Percentiles rank a stretch among this genome's conserved stretches.
These are phyloP conservation scores for Erpetoichthys calabaricus DNA, from an alignment of 2,797 vertebrate genomes.

Conservation along the genomic window DNA sequence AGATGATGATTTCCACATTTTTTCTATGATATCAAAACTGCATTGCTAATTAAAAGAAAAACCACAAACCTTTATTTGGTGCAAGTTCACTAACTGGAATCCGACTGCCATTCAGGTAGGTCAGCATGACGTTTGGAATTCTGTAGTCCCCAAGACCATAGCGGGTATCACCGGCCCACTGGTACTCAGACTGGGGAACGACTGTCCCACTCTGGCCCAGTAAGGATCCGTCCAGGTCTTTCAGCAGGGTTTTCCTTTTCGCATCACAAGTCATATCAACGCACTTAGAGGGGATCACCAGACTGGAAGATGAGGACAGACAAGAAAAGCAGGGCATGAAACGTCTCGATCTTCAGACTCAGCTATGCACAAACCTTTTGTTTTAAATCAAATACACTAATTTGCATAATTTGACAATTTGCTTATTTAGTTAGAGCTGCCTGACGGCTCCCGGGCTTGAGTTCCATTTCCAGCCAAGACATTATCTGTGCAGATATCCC, in stretches of 20 bases:
- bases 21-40: no score
- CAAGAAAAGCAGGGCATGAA: no score
- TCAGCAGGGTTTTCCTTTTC: conserved; percentile 67
- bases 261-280: conserved; percentile 80
- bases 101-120: conserved; percentile 53
- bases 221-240: conserved; percentile 67
- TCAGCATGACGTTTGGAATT: conserved; percentile 66
- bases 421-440: no score
- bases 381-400: no score
- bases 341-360: neutral
- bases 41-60: neutral
- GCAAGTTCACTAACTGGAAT: conserved; percentile 58
- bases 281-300: conserved; percentile 67
- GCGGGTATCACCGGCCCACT: conserved; percentile 58
- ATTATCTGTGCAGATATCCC: no score
- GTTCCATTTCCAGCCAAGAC: no score
- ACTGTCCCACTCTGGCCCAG: conserved; percentile 52
- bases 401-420: no score
- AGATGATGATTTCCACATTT: no score
- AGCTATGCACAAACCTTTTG: neutral
- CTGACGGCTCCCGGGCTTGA: neutral
- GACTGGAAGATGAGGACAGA: conserved; percentile 32
- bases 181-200: conserved; percentile 64
- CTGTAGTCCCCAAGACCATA: conserved; percentile 68
- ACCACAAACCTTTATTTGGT: conserved; percentile 53